Percentiles rank a stretch among this genome's conserved stretches.
Conservation (phyloP, 1,140 invertebrate genomes). For the Heliconius congener region DNA sequence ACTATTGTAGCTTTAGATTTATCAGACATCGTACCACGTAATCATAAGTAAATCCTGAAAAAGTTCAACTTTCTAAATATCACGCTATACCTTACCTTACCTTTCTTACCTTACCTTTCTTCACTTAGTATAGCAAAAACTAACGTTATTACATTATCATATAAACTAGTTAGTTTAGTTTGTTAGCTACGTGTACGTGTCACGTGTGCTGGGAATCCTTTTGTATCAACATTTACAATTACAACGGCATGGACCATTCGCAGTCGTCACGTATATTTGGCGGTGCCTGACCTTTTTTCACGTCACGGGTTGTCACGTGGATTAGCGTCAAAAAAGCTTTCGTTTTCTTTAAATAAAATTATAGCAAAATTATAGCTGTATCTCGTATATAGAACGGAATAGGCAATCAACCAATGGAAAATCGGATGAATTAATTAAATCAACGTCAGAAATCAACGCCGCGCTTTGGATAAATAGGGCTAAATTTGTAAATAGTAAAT, state of each 20-base stretch:
- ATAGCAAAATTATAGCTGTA: background rate
- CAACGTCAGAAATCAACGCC: too few relatives aligned
- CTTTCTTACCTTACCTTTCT: background rate
- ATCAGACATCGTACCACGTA: too few relatives aligned
- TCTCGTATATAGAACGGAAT: too few relatives aligned
- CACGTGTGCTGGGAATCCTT: background rate
- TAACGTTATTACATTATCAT: background rate
- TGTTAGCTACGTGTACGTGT: background rate
- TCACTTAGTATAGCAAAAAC: background rate
- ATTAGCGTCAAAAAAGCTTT: background rate
- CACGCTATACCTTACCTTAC: background rate
- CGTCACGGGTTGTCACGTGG: background rate
- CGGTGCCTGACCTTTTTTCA: background rate
- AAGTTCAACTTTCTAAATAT: background rate
- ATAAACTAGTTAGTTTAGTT: background rate
- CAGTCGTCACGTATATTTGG: background rate
- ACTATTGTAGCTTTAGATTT: too few relatives aligned
- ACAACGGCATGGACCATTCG: background rate
- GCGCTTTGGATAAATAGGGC: too few relatives aligned
- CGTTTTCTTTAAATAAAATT: background rate
- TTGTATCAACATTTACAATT: slow-evolving; percentile 5
- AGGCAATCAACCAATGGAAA: too few relatives aligned
- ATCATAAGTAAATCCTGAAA: background rate
- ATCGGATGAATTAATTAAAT: too few relatives aligned
- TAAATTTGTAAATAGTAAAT: too few relatives aligned